phyloP scores from a whole-genome alignment of 2,888 invertebrate species.

The Coecobrya sp. region DNA sequence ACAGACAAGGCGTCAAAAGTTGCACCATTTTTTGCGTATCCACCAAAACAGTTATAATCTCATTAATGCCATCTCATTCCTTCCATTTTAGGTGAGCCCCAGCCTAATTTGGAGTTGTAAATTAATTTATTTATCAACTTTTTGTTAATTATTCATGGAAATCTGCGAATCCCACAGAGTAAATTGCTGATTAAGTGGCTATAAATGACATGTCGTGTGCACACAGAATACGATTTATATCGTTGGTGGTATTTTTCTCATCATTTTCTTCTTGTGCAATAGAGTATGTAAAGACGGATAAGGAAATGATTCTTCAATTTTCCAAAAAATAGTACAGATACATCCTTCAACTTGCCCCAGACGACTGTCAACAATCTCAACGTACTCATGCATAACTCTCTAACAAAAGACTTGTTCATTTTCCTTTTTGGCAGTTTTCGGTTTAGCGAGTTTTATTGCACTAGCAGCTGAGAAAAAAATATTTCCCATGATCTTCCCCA shows the following conservation, averaged over 20 bases:
- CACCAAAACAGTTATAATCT: not conserved
- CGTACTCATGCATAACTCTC: not conserved
- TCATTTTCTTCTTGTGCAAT: too few relatives aligned
- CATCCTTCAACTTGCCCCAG: conserved; percentile 41
- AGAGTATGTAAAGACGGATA: not conserved
- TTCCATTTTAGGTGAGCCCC: not conserved
- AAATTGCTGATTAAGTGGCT: not conserved
- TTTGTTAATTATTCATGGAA: not conserved
- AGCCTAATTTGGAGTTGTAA: conserved; percentile 7
- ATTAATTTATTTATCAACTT: not conserved
- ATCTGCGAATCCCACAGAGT: not conserved
- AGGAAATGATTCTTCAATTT: not conserved
- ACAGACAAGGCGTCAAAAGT: conserved; percentile 56
- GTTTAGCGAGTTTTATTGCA: conserved; percentile 72
- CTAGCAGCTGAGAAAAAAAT: conserved; percentile 30
- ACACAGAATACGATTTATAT: not conserved
- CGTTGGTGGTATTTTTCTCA: conserved; percentile 33
- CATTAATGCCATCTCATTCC: not conserved
- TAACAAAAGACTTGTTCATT: conserved; percentile 53
- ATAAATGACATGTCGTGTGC: not conserved
- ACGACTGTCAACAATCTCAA: not conserved
- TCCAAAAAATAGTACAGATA: not conserved
- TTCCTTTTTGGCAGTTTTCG: conserved; percentile 57
- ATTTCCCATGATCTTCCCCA: conserved; percentile 71
- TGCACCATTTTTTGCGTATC: conserved; percentile 2